Evolutionary conservation across 35 echinoderm and acorn worm genomes (phyloP).

Genomic region (Heliocidaris tuberculata): DNA sequence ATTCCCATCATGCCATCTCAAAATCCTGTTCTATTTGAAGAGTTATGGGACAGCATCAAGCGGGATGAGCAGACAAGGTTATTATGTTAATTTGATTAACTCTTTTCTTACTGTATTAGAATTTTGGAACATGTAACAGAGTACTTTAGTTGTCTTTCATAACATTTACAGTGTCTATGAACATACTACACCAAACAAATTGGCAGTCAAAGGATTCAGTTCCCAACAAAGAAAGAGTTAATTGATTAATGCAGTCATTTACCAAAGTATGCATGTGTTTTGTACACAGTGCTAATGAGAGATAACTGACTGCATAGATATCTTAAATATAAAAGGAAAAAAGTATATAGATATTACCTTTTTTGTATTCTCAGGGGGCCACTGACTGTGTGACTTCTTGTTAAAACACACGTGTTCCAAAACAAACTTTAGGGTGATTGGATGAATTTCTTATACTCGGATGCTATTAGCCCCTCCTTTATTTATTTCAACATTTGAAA

Average conservation of each 20-base stretch:
- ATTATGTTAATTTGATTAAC: neutral
- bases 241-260: neutral
- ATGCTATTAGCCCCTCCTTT: no score
- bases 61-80: slow-evolving; percentile 41
- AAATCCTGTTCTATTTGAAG: slow-evolving; percentile 22
- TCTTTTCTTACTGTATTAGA: neutral
- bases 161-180: neutral
- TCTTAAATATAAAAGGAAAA: no score
- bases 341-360: no score
- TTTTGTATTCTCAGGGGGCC: no score
- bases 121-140: neutral
- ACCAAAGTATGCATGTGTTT: no score
- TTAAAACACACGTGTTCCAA: neutral
- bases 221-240: neutral
- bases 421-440: neutral
- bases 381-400: no score
- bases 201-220: neutral
- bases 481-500: no score
- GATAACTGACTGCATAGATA: no score
- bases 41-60: slow-evolving; percentile 50
- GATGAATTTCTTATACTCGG: neutral
- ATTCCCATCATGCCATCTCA: slow-evolving; percentile 42
- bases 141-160: neutral
- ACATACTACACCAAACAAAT: neutral
- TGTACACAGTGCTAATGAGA: no score